These are phyloP conservation scores for Heterotis niloticus DNA, from an alignment of 2,113 vertebrate species.

Conservation along the genomic window DNA sequence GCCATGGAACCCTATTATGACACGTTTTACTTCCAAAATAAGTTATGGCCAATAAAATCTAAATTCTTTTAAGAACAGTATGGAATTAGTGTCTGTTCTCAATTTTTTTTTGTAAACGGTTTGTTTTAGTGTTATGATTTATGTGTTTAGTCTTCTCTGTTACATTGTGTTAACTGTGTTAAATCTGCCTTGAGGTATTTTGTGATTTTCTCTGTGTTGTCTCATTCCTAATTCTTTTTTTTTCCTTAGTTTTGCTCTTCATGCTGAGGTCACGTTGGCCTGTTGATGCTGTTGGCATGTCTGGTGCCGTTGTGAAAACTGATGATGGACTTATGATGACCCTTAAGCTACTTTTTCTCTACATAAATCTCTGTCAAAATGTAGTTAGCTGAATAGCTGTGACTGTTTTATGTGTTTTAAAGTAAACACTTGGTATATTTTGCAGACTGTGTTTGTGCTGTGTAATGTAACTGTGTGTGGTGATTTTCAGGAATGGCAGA, in stretches of 20 bases:
- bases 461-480: slow-evolving; percentile 18
- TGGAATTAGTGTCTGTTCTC: slow-evolving; percentile 62
- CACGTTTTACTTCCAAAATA: slow-evolving; percentile 31
- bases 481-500: slow-evolving; percentile 80
- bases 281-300: neutral
- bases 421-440: neutral
- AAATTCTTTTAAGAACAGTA: slow-evolving; percentile 58
- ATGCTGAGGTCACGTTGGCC: neutral
- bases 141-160: slow-evolving; percentile 47
- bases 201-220: slow-evolving; percentile 67
- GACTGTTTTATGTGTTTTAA: neutral
- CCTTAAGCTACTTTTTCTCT: neutral
- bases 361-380: neutral
- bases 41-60: slow-evolving; percentile 64
- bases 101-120: slow-evolving; percentile 53
- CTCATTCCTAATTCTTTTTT: neutral
- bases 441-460: neutral
- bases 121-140: slow-evolving; percentile 68
- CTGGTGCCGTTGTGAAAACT: neutral
- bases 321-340: neutral
- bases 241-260: neutral
- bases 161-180: neutral
- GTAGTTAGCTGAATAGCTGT: neutral
- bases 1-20: neutral
- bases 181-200: slow-evolving; percentile 41